Evolutionary conservation across 2,113 vertebrate genomes (phyloP), one percentile per base, ranked within the genome.

Genomic region (Forbesichthys agassizii): DNA sequence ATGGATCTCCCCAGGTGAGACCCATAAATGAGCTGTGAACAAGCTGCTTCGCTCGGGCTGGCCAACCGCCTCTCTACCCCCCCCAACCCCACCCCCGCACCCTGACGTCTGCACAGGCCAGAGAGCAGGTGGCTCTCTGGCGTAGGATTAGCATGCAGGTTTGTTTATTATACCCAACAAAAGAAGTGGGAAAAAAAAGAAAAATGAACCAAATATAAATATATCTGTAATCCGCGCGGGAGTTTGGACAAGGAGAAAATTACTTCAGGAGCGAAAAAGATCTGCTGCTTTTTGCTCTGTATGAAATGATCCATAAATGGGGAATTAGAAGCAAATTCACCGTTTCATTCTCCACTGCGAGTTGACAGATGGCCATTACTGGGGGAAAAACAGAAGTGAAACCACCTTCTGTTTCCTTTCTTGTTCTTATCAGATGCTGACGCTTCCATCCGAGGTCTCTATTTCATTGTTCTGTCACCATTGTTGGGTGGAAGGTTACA

Each of bases 11-110:
- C 83, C 84, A 89, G 89, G 88, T 91, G 88, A 84, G 76, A 82
- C 81, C 86, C 86, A 71, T 84, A 86, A 86, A 82, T 77, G 87
- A 88, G 86, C 89, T 89, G 88, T 85, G 86, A 91, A 89, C 88
- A 88, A 89, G 84, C 88, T 90, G 85, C 90, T 33, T 18, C 4
- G 14, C 8, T 55, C 72, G 51, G 51, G 1, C 14, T 4, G 11
- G 14, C 11, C 51, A 52, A n/a, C 51, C 51, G 14, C 14, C 11
- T 55, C 53, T n/a, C 53, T 55, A 14, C n/a, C 14, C 53, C 8
- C 11, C 51, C 4, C 71, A 84, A 86, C 80, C 66, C 68, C 68
- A 74, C 77, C 82, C 57, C 73, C 27, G 27, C 27, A 27, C 27
- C 78, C 77, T 78, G 27, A 27, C 83, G 67, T 80, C 77, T 56